Base-by-base conservation (phyloP, 1,140 invertebrate genomes). In the Drosophila pandora region DNA sequence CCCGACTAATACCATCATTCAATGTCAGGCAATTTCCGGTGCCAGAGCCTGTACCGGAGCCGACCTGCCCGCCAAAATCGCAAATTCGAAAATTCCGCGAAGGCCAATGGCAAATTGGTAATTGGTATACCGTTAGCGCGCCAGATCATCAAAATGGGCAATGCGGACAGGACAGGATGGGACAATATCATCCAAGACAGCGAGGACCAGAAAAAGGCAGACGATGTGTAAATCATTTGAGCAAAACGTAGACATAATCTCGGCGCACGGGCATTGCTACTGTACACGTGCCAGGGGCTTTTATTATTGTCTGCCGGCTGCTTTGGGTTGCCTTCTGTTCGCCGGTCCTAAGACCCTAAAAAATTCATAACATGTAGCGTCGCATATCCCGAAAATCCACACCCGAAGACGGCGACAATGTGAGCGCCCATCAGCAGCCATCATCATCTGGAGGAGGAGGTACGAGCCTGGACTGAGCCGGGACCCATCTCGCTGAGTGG, bases 151-250 rank as follows among this genome's bases (percentile, higher is more conserved):
- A 25, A 41, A 23, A 41, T 22, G n/a, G 21, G 23, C 21, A 52
- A n/a, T 17, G 45, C 45, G 34, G 10, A 10, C 3, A 37, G 34
- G 34, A 63, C 47, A 67, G 63, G 25, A 41, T 41, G 58, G 48
- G 60, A 49, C 50, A 21, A 28, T 49, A 17, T 22, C 45, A 28
- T 17, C 43, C 17, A 47, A 47, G 43, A 12, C 12, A 9, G 21
- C n/a, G 45, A 52, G 22, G 10, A 22, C 13, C n/a, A 32, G 22
- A 30, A 17, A 30, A 30, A 34, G 43, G 43, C 23, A 73, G 71
- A 58, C 68, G 53, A 68, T 37, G 74, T 76, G 64, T 87, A 87
- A 81, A 82, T 87, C 82, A 85, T 87, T 87, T 87, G 57, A 81
- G 76, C 69, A 76, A 69, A 80, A 72, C 54, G 73, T 48, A 87